These are phyloP conservation scores for Furcula furcula DNA, from an alignment of 2,888 invertebrate species.

Conservation along the genomic window DNA sequence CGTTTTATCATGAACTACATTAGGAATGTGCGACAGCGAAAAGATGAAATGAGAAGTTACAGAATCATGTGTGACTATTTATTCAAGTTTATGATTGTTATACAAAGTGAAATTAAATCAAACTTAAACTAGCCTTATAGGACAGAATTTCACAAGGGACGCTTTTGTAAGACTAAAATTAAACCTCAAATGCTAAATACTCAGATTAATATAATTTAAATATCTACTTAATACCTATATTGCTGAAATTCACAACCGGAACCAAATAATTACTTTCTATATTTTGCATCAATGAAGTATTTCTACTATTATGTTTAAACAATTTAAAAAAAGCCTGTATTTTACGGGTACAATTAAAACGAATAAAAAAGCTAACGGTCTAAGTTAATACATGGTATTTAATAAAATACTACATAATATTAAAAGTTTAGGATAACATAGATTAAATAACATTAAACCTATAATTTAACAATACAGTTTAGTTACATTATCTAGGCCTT, in stretches of 20 bases:
- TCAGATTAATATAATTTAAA: slow-evolving; percentile 15
- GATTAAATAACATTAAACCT: too few species aligned
- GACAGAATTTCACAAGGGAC: slow-evolving; percentile 21
- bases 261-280: slow-evolving; percentile 26
- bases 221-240: slow-evolving; percentile 30
- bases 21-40: too few species aligned
- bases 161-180: slow-evolving; percentile 10
- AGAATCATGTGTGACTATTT: slow-evolving; percentile 3
- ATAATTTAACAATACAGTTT: too few species aligned
- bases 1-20: too few species aligned
- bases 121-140: slow-evolving; percentile 42
- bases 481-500: too few species aligned
- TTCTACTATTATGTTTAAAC: too few species aligned
- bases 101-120: slow-evolving; percentile 46
- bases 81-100: slow-evolving; percentile 37
- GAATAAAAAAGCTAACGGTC: background rate
- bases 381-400: background rate
- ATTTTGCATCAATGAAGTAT: too few species aligned
- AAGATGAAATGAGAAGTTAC: too few species aligned
- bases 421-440: too few species aligned
- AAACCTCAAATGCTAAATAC: slow-evolving; percentile 17
- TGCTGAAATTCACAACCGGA: slow-evolving; percentile 51
- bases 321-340: too few species aligned
- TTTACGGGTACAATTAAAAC: background rate
- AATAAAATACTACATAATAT: too few species aligned